Base-by-base conservation (phyloP, 2,113 vertebrate genomes). In the Noturus placidus region DNA sequence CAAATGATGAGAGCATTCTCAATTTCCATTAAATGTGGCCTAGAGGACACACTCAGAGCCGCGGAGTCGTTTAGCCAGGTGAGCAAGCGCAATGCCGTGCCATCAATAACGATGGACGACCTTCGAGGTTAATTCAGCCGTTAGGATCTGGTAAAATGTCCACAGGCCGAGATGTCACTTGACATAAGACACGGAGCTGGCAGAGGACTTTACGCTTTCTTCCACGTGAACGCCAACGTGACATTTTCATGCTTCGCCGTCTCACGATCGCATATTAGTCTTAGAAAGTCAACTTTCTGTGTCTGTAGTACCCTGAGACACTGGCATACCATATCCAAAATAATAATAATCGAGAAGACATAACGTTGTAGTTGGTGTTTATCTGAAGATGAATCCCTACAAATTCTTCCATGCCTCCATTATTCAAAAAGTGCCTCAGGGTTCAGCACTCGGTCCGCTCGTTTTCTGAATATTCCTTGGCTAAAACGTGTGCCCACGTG, bases 191-290 rank as follows among this genome's bases (percentile, higher is more conserved):
- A n/a, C 0, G 6, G 4, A 57, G n/a, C 52, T 10, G 52, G 20
- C 10, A 7, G 30, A 56, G 2, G 52, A 5, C 65, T 65, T 79
- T 67, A 67, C 25, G 42, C 30, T 79, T 54, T 33, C 57, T 35
- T 59, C 65, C 42, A 86, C 15, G 42, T 10, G 74, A 86, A 78
- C 65, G 85, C 42, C 27, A 86, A 25, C 17, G 59, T 79, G 85
- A 76, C 85, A 79, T 86, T 86, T 86, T 86, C 76, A 86, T 79
- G 84, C 56, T 85, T 63, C 84, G 46, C 25, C 22, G 35, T 35
- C 27, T 78, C 70, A 88, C 56, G 10, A 85, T 76, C 70, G 38
- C 52, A 10, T 50, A 14, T 70, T 35, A 54, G 52, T 54, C 59
- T 65, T 14, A 33, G 83, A 59, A 74, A 77, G 30, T 69, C 42